phyloP scores from a whole-genome alignment of 2,888 invertebrate genomes.

The Lymantria dispar region DNA sequence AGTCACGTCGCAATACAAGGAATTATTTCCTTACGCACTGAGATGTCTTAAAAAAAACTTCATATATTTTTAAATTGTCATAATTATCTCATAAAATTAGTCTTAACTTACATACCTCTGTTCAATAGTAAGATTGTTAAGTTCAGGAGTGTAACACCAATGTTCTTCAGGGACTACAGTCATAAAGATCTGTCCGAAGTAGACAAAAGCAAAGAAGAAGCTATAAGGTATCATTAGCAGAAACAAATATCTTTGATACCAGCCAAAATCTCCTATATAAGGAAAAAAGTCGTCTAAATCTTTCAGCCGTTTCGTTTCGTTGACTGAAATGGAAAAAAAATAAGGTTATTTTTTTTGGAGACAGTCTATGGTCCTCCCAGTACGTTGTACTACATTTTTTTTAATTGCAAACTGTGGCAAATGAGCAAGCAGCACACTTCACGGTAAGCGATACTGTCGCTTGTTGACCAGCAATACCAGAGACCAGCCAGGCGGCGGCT shows the following conservation, averaged over 20 bases:
- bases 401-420: too few relatives aligned
- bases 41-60: too few relatives aligned
- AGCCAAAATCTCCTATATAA: conserved; percentile 68
- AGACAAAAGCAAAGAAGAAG: conserved; percentile 75
- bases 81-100: too few relatives aligned
- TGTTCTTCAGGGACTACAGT: conserved; percentile 64
- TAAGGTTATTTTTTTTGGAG: neutral
- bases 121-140: conserved; percentile 53
- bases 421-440: too few relatives aligned
- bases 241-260: conserved; percentile 72
- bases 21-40: too few relatives aligned
- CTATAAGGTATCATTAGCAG: conserved; percentile 71
- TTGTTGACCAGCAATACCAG: too few relatives aligned
- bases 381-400: too few relatives aligned
- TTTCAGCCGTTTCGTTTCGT: conserved; percentile 37
- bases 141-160: conserved; percentile 62
- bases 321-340: conserved; percentile 25
- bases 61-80: too few relatives aligned
- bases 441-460: too few relatives aligned
- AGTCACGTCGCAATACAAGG: too few relatives aligned
- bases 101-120: conserved; percentile 41
- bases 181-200: conserved; percentile 76
- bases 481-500: too few relatives aligned
- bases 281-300: conserved; percentile 70
- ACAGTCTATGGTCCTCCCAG: neutral